These are phyloP conservation scores for Hemicentrotus pulcherrimus DNA, from an alignment of 35 echinoderm and acorn worm species.

Conservation along the genomic window DNA sequence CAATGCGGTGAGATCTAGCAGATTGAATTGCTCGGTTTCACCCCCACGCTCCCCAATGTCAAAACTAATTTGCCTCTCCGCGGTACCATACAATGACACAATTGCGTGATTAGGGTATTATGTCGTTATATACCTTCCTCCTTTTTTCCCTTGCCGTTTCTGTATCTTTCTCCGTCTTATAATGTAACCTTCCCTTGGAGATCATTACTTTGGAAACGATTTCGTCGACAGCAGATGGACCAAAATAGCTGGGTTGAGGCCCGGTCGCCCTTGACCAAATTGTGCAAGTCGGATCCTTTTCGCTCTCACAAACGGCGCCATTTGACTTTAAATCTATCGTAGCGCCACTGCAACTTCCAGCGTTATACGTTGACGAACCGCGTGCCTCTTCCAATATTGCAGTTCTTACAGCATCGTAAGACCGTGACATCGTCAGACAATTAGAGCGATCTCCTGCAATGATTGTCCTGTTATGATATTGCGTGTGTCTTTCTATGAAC, in stretches of 20 bases:
- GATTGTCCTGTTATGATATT: background rate
- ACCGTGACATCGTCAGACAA: background rate
- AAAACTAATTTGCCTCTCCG: slow-evolving; percentile 32
- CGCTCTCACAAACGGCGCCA: background rate
- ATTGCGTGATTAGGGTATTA: slow-evolving; percentile 33
- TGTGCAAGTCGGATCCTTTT: background rate
- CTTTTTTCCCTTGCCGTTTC: background rate
- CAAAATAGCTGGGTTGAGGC: background rate
- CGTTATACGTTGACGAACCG: background rate
- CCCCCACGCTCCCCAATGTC: background rate
- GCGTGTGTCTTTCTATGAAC: background rate
- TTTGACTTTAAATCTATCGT: background rate
- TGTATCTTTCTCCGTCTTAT: background rate
- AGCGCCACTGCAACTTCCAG: background rate
- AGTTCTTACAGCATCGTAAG: background rate
- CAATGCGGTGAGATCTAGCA: background rate
- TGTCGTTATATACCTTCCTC: background rate
- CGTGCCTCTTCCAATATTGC: background rate
- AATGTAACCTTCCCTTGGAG: slow-evolving; percentile 12
- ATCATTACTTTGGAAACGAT: background rate
- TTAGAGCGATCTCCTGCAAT: background rate
- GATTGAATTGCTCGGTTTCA: background rate
- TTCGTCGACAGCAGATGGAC: background rate
- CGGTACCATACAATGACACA: background rate
- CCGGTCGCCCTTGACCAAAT: background rate